Percentiles rank a stretch among this genome's conserved stretches.
phyloP scores from a whole-genome alignment of 1,140 invertebrate genomes.

The Aricia agestis region DNA sequence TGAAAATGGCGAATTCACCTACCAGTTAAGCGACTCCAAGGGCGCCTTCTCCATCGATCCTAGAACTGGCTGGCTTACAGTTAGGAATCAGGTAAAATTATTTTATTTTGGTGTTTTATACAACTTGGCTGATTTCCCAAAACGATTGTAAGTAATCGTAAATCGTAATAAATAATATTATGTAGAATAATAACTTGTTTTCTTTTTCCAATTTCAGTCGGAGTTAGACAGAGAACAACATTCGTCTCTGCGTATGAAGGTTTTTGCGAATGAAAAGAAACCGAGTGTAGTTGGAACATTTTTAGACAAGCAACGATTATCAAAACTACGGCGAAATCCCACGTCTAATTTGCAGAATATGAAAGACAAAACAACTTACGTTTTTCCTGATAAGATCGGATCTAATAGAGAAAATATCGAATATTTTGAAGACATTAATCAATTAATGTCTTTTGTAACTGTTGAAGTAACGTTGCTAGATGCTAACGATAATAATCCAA shows the following conservation, averaged over 20 bases:
- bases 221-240: slow-evolving; percentile 87
- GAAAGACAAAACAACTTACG: slow-evolving; percentile 68
- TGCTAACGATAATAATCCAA: slow-evolving; percentile 91
- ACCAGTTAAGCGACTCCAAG: slow-evolving; percentile 83
- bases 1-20: slow-evolving; percentile 89
- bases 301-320: slow-evolving; percentile 53
- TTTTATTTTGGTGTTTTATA: neutral
- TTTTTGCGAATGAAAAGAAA: slow-evolving; percentile 85
- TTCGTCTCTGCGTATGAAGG: slow-evolving; percentile 81
- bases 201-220: slow-evolving; percentile 73
- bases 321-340: slow-evolving; percentile 57
- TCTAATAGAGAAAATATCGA: slow-evolving; percentile 62
- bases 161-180: neutral
- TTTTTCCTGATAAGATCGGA: slow-evolving; percentile 71
- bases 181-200: neutral
- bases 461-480: slow-evolving; percentile 89
- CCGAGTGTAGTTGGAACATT: slow-evolving; percentile 77
- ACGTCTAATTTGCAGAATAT: slow-evolving; percentile 29
- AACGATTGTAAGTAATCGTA: neutral
- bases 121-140: too few species aligned
- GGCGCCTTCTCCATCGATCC: slow-evolving; percentile 89
- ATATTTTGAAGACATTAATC: slow-evolving; percentile 56
- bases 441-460: slow-evolving; percentile 80
- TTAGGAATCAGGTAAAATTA: slow-evolving; percentile 78
- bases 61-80: slow-evolving; percentile 89